A percentile compares a stretch with the other conserved stretches of the same genome.
Evolutionary conservation across 2,888 invertebrate species (phyloP).

Genomic region (Branchellion lobata): DNA sequence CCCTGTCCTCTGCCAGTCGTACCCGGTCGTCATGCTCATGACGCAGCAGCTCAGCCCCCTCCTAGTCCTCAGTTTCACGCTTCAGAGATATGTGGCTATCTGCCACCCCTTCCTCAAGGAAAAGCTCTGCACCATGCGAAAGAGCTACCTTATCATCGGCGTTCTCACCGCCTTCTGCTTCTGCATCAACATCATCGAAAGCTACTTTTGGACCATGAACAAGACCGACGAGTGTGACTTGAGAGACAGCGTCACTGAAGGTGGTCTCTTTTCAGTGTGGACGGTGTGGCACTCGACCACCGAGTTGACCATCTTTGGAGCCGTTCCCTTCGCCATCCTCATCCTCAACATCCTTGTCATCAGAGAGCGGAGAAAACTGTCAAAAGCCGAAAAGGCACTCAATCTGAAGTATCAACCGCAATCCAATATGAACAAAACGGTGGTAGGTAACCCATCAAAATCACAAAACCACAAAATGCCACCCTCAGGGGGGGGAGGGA

Average conservation of each 20-base stretch:
- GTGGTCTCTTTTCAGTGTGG: constrained; percentile 56
- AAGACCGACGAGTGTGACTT: constrained; percentile 53
- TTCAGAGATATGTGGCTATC: constrained; percentile 61
- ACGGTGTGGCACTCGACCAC: constrained; percentile 59
- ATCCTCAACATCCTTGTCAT: constrained; percentile 60
- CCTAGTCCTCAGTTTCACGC: constrained; percentile 61
- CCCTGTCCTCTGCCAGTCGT: constrained; percentile 58
- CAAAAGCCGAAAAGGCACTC: constrained; percentile 48
- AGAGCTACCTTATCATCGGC: constrained; percentile 57
- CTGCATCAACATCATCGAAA: constrained; percentile 57
- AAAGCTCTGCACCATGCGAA: constrained; percentile 56
- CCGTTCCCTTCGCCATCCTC: constrained; percentile 59
- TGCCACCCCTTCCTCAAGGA: constrained; percentile 61
- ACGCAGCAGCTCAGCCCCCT: constrained; percentile 60
- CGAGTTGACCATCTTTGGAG: constrained; percentile 59
- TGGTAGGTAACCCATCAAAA: neutral
- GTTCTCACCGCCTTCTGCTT: constrained; percentile 54
- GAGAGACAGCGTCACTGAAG: constrained; percentile 52
- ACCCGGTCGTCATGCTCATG: constrained; percentile 57
- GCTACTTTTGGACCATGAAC: constrained; percentile 58
- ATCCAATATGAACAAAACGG: neutral
- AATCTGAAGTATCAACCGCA: constrained; percentile 43
- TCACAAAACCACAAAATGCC: neutral
- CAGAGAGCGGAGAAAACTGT: constrained; percentile 55
- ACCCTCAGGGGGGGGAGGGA: constrained; percentile 47